Base-by-base conservation (phyloP, 35 echinoderm and acorn worm genomes). In the Chiridota heheva region DNA sequence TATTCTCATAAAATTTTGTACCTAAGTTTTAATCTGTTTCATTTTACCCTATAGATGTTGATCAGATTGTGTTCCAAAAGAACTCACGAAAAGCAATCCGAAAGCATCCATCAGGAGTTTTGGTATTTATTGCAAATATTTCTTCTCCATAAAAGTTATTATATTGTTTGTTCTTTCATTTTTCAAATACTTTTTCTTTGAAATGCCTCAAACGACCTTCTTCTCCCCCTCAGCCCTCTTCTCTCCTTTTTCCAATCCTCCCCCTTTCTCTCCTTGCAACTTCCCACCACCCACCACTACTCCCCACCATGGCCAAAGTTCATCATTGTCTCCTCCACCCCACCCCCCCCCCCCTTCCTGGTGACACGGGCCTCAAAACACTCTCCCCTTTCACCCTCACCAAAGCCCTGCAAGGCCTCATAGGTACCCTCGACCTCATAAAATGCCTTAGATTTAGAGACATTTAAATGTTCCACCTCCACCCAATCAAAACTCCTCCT, bases 11-110 rank as follows among this genome's bases (percentile, higher is more conserved):
- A 0, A 69, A 1, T 33, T 69, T 38, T 36, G 1, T 39, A n/a
- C n/a, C n/a, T n/a, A n/a, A 7, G 30, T 69, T 36, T 36, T 39
- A 69, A 1, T 29, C 15, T 63, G 58, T 5, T 76, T 41, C 0
- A 45, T 63, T 66, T 42, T 24, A 40, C 68, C 37, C 40, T 65
- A 10, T 26, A 92, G 90, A 69, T 87, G 83, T 92, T 75, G 90
- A 92, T 39, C 90, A 92, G 70, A 70, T 76, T 26, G 73, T 92
- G 42, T 92, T 92, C 38, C 77, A 87, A 77, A 82, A 77, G 56
- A 92, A 87, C 48, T 40, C 87, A 28, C 18, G 48, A n/a, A 92
- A 87, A 67, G 77, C 84, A 10, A 43, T 92, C 44, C 86, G 87
- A 61, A 70, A 61, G 29, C 34, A 55, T 7, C 20, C 32, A 3